Evolutionary conservation across 1,140 invertebrate species (phyloP), one percentile per base, ranked within the genome.

Genomic region (Ceratosolen solmsi): DNA sequence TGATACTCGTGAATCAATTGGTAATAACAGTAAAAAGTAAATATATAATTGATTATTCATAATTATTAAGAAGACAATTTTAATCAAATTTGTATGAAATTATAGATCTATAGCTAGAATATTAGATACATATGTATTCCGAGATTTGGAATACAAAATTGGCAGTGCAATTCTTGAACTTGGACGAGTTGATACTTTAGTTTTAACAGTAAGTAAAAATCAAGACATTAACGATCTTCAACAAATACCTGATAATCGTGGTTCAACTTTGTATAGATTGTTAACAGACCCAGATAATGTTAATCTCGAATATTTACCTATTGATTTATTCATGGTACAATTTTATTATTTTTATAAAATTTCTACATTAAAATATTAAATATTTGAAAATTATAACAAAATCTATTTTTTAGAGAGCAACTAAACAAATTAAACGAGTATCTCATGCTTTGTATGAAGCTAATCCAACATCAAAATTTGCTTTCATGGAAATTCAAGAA

Each of bases 191-290:
- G 94, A 95, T 87, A 94, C 94, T 0, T 92, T 93, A 83, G 89
- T 93, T 33, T 89, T 94, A 41, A 92, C 93, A 4, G 80, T 92
- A 49, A 90, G 91, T 70, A 90, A 92, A 75, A 93, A 91, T 84
- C 92, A 93, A 86, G 84, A 86, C 27, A 74, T 87, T 8, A 89
- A 91, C 74, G 92, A 94, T 86, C 86, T 92, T 25, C 89, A 90
- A 60, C 92, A 93, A 84, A 90, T 95, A 38, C 94, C 94, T 4
- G 92, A 93, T 82, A 93, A 93, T 84, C 91, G 93, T 60, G 94
- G 94, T n/a, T 94, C 94, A 2, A 93, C 93, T 5, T 89, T 95
- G 17, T 94, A 94, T 84, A 92, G 93, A 85, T 90, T 95, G 27
- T 86, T 95, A 51, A 92, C 92, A 8, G 93, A 94, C 86, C 94